A percentile compares a stretch with the other conserved stretches of the same genome.
Evolutionary conservation across 1,140 invertebrate genomes (phyloP).

Genomic region (Apis florea): DNA sequence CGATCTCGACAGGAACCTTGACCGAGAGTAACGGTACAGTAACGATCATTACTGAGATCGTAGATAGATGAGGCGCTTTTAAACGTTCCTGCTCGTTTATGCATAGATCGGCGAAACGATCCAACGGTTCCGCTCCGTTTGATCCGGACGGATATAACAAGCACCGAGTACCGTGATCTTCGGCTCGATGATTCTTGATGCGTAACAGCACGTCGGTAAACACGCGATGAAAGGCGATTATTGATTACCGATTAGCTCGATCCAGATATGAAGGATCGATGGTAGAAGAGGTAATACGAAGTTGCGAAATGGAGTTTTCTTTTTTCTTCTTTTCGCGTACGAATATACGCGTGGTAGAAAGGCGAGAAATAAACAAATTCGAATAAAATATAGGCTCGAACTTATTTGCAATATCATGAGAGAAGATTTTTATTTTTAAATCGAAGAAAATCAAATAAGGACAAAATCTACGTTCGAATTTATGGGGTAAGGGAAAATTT

Average conservation of each 20-base stretch:
- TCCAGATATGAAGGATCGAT: background rate
- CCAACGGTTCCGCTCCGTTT: background rate
- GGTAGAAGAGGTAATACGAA: too few species aligned
- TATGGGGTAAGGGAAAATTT: too few species aligned
- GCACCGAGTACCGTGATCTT: background rate
- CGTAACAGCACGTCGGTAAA: background rate
- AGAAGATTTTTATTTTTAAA: too few species aligned
- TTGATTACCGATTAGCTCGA: background rate
- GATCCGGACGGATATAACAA: background rate
- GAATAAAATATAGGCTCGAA: too few species aligned
- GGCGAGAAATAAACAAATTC: too few species aligned
- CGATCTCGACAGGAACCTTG: constrained; percentile 69
- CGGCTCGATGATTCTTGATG: constrained; percentile 9
- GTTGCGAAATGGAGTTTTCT: too few species aligned
- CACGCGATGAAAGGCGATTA: background rate
- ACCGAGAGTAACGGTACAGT: constrained; percentile 73
- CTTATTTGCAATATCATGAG: too few species aligned
- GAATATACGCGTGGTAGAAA: too few species aligned
- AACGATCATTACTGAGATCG: constrained; percentile 64
- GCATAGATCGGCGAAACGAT: constrained; percentile 36
- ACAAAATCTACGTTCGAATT: too few species aligned
- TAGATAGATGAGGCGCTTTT: constrained; percentile 40
- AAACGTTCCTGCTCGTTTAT: constrained; percentile 21
- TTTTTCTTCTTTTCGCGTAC: too few species aligned
- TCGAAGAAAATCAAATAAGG: too few species aligned